A percentile compares a stretch with the other conserved stretches of the same genome.
phyloP scores from a whole-genome alignment of 2,888 invertebrate genomes.

The Amphiduros pacificus region DNA sequence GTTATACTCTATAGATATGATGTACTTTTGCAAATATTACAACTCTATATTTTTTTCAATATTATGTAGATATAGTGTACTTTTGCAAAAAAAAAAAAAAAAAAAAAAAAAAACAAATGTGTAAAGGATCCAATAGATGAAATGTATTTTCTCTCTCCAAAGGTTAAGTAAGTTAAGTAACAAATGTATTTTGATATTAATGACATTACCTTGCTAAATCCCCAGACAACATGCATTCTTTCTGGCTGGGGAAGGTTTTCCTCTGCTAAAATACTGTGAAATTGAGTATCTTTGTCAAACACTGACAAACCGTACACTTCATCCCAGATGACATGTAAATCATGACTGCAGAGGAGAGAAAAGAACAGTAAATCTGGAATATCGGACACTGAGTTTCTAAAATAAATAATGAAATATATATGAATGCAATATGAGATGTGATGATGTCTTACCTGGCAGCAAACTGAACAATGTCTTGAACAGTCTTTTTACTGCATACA shows the following conservation, averaged over 20 bases:
- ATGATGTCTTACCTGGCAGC: constrained; percentile 34
- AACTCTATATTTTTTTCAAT: no score
- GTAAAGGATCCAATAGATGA: background rate
- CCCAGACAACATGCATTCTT: constrained; percentile 44
- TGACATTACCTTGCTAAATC: constrained; percentile 42
- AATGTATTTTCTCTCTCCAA: background rate
- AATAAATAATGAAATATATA: background rate
- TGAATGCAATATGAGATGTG: background rate
- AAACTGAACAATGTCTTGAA: constrained; percentile 41
- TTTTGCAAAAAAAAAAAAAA: background rate
- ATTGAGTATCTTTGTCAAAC: constrained; percentile 29
- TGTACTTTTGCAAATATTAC: no score
- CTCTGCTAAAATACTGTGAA: constrained; percentile 37
- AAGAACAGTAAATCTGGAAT: background rate
- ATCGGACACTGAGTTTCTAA: background rate
- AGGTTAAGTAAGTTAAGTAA: background rate
- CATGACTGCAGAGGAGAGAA: constrained; percentile 23
- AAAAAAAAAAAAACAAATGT: background rate
- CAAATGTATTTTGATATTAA: background rate
- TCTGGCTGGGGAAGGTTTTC: constrained; percentile 35
- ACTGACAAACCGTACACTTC: constrained; percentile 44
- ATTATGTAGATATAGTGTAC: no score
- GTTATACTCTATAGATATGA: no score
- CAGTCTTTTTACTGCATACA: constrained; percentile 36
- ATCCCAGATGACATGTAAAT: constrained; percentile 40